Conservation (phyloP, 2,888 invertebrate genomes). For the Napeogenes sylphis region DNA sequence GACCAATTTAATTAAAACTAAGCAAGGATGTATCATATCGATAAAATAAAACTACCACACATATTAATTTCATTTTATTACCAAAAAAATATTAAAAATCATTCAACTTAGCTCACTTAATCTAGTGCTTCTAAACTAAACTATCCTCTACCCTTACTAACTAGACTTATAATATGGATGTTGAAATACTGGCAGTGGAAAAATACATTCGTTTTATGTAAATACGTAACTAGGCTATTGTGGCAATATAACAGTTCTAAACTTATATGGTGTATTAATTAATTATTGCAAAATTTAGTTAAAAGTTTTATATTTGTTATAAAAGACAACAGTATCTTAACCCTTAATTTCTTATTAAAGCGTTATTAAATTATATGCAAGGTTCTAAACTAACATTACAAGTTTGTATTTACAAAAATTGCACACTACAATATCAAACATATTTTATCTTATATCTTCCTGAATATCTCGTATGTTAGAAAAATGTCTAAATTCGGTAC, state of each 20-base stretch:
- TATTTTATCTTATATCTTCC: constrained; percentile 39
- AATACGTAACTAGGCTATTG: constrained; percentile 27
- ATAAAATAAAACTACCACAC: constrained; percentile 22
- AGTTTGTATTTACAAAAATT: constrained; percentile 53
- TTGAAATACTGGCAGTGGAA: constrained; percentile 78
- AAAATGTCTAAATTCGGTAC: constrained; percentile 16
- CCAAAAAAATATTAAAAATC: constrained; percentile 77
- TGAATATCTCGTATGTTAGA: constrained; percentile 4
- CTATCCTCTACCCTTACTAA: constrained; percentile 51
- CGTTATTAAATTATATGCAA: constrained; percentile 37
- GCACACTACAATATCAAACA: constrained; percentile 47
- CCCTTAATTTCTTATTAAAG: constrained; percentile 30
- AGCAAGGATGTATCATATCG: background rate
- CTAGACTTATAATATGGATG: constrained; percentile 59
- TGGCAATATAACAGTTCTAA: constrained; percentile 20
- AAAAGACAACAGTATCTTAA: constrained; percentile 7
- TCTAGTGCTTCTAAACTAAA: constrained; percentile 45
- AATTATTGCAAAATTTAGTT: constrained; percentile 13
- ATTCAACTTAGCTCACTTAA: constrained; percentile 60
- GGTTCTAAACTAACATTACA: constrained; percentile 32
- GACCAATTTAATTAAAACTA: background rate
- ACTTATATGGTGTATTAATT: constrained; percentile 11
- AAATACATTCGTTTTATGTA: constrained; percentile 59
- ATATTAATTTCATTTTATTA: constrained; percentile 58
- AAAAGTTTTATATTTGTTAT: constrained; percentile 7